These are phyloP conservation scores for Spodoptera litura DNA, from an alignment of 1,140 invertebrate genomes.

Conservation along the genomic window DNA sequence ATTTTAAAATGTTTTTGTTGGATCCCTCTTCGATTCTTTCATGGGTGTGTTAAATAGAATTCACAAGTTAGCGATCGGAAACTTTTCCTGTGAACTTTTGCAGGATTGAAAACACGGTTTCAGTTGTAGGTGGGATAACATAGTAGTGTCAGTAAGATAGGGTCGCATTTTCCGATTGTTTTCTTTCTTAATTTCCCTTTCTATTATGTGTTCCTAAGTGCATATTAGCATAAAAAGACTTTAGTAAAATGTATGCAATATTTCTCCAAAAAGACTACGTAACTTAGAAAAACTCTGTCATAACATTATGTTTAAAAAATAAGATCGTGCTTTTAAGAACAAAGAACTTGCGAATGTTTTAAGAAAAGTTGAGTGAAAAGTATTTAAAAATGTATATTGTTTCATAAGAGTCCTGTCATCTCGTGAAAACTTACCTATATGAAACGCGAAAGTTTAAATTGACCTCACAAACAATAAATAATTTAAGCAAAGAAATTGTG, in stretches of 20 bases:
- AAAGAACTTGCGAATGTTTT: slow-evolving; percentile 56
- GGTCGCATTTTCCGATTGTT: not conserved
- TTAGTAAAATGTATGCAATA: too few species aligned
- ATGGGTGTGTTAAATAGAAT: slow-evolving; percentile 56
- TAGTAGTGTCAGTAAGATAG: not conserved
- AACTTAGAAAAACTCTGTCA: too few species aligned
- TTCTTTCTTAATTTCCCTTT: not conserved
- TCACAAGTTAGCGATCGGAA: slow-evolving; percentile 55
- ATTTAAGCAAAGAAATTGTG: too few species aligned
- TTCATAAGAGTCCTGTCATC: not conserved
- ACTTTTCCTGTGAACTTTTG: slow-evolving; percentile 49
- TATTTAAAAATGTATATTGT: slow-evolving; percentile 77
- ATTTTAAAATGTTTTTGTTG: slow-evolving; percentile 61
- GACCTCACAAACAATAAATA: not conserved
- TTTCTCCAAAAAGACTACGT: too few species aligned
- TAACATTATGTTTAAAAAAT: not conserved
- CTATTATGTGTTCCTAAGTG: not conserved
- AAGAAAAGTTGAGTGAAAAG: slow-evolving; percentile 54
- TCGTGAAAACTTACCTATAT: not conserved
- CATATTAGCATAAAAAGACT: not conserved
- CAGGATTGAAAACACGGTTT: slow-evolving; percentile 32
- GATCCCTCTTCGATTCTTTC: slow-evolving; percentile 48
- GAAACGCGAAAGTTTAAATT: not conserved
- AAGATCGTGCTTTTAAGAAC: slow-evolving; percentile 55
- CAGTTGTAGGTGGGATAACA: slow-evolving; percentile 27